Conservation (phyloP, 2,113 vertebrate genomes). For the Prionailurus bengalensis region DNA sequence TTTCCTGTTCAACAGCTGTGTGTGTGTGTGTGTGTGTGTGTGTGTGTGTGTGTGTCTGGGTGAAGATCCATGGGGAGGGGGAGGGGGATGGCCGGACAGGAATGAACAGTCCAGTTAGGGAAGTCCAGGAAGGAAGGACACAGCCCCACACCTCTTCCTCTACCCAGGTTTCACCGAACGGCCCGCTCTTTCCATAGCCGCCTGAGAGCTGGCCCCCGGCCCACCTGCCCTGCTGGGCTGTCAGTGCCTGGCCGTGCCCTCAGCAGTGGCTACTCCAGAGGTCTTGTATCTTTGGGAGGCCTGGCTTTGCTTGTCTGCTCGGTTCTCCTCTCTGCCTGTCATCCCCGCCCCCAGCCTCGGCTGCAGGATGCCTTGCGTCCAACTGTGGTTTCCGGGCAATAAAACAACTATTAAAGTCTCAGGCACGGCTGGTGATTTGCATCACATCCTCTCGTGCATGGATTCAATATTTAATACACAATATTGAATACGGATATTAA, state of each 20-base stretch:
- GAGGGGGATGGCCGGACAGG: conserved; percentile 39
- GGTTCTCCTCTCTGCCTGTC: conserved; percentile 60
- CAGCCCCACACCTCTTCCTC: conserved; percentile 77
- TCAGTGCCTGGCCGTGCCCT: background rate
- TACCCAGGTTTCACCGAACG: background rate
- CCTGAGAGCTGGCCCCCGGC: background rate
- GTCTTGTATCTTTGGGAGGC: conserved; percentile 43
- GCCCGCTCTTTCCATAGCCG: conserved; percentile 1
- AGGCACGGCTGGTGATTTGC: conserved; percentile 89
- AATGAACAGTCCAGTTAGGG: conserved; percentile 68
- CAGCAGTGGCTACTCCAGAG: background rate
- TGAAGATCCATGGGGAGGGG: conserved; percentile 31
- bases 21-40: background rate
- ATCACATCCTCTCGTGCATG: conserved; percentile 88
- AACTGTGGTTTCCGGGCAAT: conserved; percentile 87
- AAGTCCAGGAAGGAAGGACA: conserved; percentile 78
- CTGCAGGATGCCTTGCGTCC: conserved; percentile 83
- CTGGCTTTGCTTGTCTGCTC: background rate
- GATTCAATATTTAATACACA: conserved; percentile 89
- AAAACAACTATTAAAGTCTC: conserved; percentile 89
- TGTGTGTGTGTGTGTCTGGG: background rate
- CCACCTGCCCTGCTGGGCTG: background rate
- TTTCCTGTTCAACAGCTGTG: conserved; percentile 65
- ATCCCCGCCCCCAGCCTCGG: conserved; percentile 67
- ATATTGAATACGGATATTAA: conserved; percentile 90